These are phyloP conservation scores for Kradibia gibbosae DNA, from an alignment of 1,140 invertebrate species.

Conservation along the genomic window DNA sequence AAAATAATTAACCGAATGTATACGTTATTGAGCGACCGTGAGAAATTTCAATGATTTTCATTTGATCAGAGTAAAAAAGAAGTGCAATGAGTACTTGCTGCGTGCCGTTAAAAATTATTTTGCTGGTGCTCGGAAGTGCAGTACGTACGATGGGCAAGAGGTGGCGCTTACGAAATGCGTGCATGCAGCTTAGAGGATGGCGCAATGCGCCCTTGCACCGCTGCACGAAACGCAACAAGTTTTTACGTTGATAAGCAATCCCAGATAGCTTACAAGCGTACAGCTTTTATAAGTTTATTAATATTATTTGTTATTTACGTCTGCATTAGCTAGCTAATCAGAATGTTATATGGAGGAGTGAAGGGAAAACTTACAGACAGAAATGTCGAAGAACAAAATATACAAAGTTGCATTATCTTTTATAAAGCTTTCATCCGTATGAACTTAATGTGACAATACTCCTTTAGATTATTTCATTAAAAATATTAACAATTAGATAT, in stretches of 20 bases:
- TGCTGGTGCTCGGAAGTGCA: neutral
- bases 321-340: neutral
- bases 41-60: neutral
- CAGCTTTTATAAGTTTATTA: neutral
- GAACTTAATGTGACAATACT: too few relatives aligned
- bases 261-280: slow-evolving; percentile 18
- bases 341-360: too few relatives aligned
- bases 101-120: neutral
- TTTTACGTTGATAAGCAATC: slow-evolving; percentile 49
- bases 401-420: neutral
- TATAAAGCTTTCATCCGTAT: too few relatives aligned
- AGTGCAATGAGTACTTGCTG: neutral
- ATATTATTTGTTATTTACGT: neutral
- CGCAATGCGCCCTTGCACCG: slow-evolving; percentile 16
- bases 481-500: too few relatives aligned
- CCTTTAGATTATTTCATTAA: too few relatives aligned
- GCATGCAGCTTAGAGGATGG: slow-evolving; percentile 18
- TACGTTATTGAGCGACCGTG: neutral
- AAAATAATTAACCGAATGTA: neutral
- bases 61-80: neutral
- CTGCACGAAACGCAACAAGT: slow-evolving; percentile 52
- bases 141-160: neutral
- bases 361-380: too few relatives aligned
- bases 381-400: neutral
- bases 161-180: slow-evolving; percentile 12